Percentiles rank a stretch among this genome's conserved stretches.
Conservation (phyloP, 2,797 vertebrate species). For the Gymnodraco acuticeps region DNA sequence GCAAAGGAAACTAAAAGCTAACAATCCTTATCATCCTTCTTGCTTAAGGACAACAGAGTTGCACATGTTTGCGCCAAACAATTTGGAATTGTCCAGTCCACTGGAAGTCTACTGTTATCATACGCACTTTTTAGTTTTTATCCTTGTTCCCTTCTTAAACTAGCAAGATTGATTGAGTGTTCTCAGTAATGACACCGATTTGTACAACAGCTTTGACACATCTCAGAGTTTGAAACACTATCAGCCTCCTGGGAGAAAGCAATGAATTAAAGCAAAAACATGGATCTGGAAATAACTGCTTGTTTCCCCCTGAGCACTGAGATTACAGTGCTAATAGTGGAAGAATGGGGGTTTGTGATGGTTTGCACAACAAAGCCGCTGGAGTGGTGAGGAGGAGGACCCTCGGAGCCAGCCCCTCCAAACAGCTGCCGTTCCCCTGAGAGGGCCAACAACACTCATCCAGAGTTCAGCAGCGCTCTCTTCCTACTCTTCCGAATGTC, state of each 20-base stretch:
- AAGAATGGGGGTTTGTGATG: slow-evolving; percentile 52
- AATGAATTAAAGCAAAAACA: slow-evolving; percentile 49
- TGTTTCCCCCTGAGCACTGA: slow-evolving; percentile 49
- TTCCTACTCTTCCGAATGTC: slow-evolving; percentile 50
- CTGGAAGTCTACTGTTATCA: neutral
- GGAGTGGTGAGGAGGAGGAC: slow-evolving; percentile 37
- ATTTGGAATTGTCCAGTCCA: neutral
- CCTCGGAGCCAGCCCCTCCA: slow-evolving; percentile 43
- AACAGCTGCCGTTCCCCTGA: slow-evolving; percentile 64
- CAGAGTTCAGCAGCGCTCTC: slow-evolving; percentile 48
- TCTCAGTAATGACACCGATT: slow-evolving; percentile 8
- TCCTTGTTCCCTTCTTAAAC: slow-evolving; percentile 7
- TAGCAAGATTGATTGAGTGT: slow-evolving; percentile 35
- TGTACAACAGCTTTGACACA: slow-evolving; percentile 43
- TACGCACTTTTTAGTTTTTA: neutral
- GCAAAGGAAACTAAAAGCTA: slow-evolving; percentile 1
- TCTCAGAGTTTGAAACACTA: slow-evolving; percentile 45
- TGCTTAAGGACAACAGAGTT: neutral
- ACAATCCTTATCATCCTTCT: neutral
- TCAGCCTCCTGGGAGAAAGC: slow-evolving; percentile 40
- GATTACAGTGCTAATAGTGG: slow-evolving; percentile 48
- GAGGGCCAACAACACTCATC: slow-evolving; percentile 43
- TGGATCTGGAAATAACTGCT: slow-evolving; percentile 57
- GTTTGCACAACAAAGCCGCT: slow-evolving; percentile 66
- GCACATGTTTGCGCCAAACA: neutral